A percentile compares a stretch with the other conserved stretches of the same genome.
Evolutionary conservation across 2,888 invertebrate genomes (phyloP).

Genomic region (Cephus rjabovi): DNA sequence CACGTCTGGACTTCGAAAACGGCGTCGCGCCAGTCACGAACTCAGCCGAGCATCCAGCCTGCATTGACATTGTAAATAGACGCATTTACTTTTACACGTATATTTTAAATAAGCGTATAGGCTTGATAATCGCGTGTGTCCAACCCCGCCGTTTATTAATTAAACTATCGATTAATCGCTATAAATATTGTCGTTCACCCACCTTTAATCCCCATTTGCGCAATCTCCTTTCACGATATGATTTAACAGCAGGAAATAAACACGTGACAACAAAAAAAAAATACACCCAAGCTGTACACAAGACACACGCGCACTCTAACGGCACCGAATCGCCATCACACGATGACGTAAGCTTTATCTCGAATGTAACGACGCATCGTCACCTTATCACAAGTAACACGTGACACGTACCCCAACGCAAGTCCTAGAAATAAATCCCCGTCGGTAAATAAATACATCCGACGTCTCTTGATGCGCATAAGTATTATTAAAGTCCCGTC

Average conservation of each 20-base stretch:
- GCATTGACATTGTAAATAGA: neutral
- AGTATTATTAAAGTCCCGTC: constrained; percentile 46
- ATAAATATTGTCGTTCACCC: neutral
- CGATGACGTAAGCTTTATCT: neutral
- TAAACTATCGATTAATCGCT: constrained; percentile 11
- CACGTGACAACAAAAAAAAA: neutral
- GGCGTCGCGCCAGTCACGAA: neutral
- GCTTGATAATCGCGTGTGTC: constrained; percentile 34
- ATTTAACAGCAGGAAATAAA: constrained; percentile 9
- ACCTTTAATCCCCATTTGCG: neutral
- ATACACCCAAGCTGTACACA: neutral
- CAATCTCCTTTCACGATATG: neutral
- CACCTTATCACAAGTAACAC: neutral
- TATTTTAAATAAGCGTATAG: constrained; percentile 30
- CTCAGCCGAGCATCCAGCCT: neutral
- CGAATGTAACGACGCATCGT: neutral
- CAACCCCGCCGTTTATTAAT: constrained; percentile 27
- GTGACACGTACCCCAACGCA: constrained; percentile 4
- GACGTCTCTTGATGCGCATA: constrained; percentile 18
- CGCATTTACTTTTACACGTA: constrained; percentile 4
- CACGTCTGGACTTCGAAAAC: neutral
- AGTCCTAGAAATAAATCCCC: constrained; percentile 16
- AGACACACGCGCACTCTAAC: too few relatives aligned
- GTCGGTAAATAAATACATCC: constrained; percentile 26
- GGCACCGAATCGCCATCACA: neutral